Base-by-base conservation (phyloP, 2,888 invertebrate genomes). In the Drosophila testacea region DNA sequence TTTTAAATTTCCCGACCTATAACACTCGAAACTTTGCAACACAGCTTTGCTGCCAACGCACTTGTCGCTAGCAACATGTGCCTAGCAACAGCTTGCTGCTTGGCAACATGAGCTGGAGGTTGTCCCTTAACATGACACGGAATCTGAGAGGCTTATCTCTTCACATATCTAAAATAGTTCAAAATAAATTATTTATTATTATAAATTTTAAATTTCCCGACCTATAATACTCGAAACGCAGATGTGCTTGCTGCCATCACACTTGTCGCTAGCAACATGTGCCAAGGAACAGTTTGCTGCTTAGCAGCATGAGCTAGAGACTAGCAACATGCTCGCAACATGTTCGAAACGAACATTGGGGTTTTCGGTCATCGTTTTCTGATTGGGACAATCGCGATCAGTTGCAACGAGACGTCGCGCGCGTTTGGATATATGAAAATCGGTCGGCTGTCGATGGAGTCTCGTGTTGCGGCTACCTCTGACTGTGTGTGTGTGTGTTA, bases 401-500 rank as follows among this genome's bases (percentile, higher is more conserved):
- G 90, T 90, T 90, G 91, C 90, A 84, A 90, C 77, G 80, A 83
- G 79, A 84, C 89, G 87, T 66, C 90, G 90, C 77, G 88, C 81
- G 87, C 83, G 91, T 81, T 79, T 74, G 90, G 90, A 81, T 82
- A 75, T 65, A 69, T 64, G 73, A 63, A 77, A 73, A 66, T 72
- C 72, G 84, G 44, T 64, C 72, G 77, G 56, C 27, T 57, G 51
- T 41, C 55, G 38, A 41, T 52, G 55, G 16, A 42, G 51, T 52
- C 41, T 57, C 63, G 75, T 54, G 39, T 62, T 57, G 63, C 51
- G 50, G 27, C 6, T 44, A 32, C 44, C 56, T 57, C 30, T 57
- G 22, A 52, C 59, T 44, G 60, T 16, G 38, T 57, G 48, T 41
- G 22, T 42, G 48, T 55, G 69, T 64, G 48, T 56, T 32, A 22